Evolutionary conservation across 2,888 invertebrate genomes (phyloP).

Genomic region (Lucinisca nassula): DNA sequence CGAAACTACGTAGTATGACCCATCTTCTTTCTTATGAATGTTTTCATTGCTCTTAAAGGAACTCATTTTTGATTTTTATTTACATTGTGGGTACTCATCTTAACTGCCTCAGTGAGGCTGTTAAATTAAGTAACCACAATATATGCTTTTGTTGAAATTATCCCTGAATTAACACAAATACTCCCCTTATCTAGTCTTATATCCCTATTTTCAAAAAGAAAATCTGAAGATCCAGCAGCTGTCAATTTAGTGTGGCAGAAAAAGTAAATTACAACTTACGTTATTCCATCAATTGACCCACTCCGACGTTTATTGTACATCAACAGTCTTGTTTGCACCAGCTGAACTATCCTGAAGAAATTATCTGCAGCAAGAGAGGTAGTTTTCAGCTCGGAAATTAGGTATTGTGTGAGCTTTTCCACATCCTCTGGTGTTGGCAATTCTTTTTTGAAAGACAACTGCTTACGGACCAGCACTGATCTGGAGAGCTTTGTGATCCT

Average conservation of each 20-base stretch:
- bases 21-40: too few relatives aligned
- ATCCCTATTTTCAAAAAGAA: too few relatives aligned
- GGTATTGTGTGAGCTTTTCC: slow-evolving; percentile 29
- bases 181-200: too few relatives aligned
- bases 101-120: too few relatives aligned
- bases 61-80: too few relatives aligned
- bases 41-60: too few relatives aligned
- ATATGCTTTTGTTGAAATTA: too few relatives aligned
- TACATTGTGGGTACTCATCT: too few relatives aligned
- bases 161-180: too few relatives aligned
- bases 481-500: background rate
- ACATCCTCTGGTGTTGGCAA: slow-evolving; percentile 24
- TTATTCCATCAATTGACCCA: slow-evolving; percentile 59
- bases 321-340: slow-evolving; percentile 55
- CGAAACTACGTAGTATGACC: too few relatives aligned
- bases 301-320: slow-evolving; percentile 56
- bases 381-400: slow-evolving; percentile 15
- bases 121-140: too few relatives aligned
- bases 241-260: background rate
- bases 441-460: background rate
- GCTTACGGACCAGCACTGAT: background rate
- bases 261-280: slow-evolving; percentile 26
- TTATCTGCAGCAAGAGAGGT: slow-evolving; percentile 24
- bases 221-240: background rate
- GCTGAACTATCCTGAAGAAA: slow-evolving; percentile 25